These are phyloP conservation scores for Meloe dianella DNA, from an alignment of 2,888 invertebrate genomes.

Conservation along the genomic window DNA sequence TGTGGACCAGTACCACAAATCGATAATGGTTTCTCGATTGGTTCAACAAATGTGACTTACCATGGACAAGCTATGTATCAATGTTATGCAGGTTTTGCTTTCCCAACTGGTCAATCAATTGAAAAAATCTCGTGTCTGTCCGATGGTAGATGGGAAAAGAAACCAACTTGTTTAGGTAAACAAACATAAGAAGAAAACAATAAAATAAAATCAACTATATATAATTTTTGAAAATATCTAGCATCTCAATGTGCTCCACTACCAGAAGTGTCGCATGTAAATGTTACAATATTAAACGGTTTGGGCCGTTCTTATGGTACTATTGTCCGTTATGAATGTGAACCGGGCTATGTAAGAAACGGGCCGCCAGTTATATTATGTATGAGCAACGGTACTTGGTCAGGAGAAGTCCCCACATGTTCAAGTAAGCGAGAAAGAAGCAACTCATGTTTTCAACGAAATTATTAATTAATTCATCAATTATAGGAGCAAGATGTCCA, in stretches of 20 bases:
- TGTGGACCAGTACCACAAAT: slow-evolving; percentile 98
- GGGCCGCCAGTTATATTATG: slow-evolving; percentile 91
- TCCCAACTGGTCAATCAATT: slow-evolving; percentile 84
- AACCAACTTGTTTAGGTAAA: slow-evolving; percentile 84
- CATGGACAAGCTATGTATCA: slow-evolving; percentile 93
- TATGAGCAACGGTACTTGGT: slow-evolving; percentile 97
- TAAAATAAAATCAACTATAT: neutral
- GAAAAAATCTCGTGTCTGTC: slow-evolving; percentile 89
- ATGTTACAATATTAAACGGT: slow-evolving; percentile 85
- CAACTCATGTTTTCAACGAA: neutral
- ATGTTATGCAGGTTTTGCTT: slow-evolving; percentile 95
- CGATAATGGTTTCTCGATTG: slow-evolving; percentile 95
- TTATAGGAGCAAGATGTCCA: slow-evolving; percentile 70
- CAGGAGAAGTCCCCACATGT: slow-evolving; percentile 87
- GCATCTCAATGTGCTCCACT: slow-evolving; percentile 91
- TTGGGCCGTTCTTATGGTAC: slow-evolving; percentile 93
- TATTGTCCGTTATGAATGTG: slow-evolving; percentile 90
- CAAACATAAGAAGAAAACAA: neutral
- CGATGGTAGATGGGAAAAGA: slow-evolving; percentile 91
- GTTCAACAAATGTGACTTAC: slow-evolving; percentile 94
- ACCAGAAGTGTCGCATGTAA: slow-evolving; percentile 86
- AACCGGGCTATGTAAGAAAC: slow-evolving; percentile 85
- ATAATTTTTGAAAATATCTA: slow-evolving; percentile 51
- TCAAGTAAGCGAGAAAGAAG: slow-evolving; percentile 64
- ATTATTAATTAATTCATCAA: slow-evolving; percentile 18